Evolutionary conservation across 2,888 invertebrate genomes (phyloP), one percentile per base, ranked within the genome.

Genomic region (Apoda limacodes): DNA sequence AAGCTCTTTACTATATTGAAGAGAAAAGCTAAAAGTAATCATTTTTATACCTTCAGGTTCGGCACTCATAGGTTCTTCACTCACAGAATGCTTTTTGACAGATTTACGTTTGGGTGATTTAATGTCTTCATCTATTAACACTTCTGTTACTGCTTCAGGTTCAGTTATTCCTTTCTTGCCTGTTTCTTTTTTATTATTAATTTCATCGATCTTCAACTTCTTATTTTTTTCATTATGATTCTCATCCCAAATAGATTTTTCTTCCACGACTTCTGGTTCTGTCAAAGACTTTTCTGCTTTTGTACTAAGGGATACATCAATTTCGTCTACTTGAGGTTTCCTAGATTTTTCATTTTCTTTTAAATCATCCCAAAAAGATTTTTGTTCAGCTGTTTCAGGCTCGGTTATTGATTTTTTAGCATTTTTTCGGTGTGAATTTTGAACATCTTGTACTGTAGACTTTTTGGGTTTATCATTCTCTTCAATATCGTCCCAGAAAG

Each of bases 31-130:
- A 42, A 54, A 72, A 72, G 69, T 69, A 46, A 48, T 53, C 48
- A 41, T 41, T 57, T 52, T 52, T 71, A 67, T 80, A 80, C 80
- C 80, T 80, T 80, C 80, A 46, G 60, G 62, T 62, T 68, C 78
- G 56, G 80, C 80, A 75, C 74, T 74, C 60, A 75, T 58, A 38
- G 75, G 72, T 58, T 75, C 75, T 55, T 72, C 74, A 30, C 41
- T 45, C 32, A 70, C 47, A 32, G 69, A 54, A 41, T 74, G 55
- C 59, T 69, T 72, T 66, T 65, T 76, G 49, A 74, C 42, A 3
- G 75, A 72, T 65, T 74, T 76, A 55, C 68, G 71, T 53, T 75
- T 78, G 5, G 71, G 48, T 19, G 66, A 52, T 32, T 61, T 69
- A 20, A 74, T 28, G 7, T 60, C 67, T 46, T 71, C 72, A 9